Base-by-base conservation (phyloP, 1,140 invertebrate species). In the Teleogryllus occipitalis region DNA sequence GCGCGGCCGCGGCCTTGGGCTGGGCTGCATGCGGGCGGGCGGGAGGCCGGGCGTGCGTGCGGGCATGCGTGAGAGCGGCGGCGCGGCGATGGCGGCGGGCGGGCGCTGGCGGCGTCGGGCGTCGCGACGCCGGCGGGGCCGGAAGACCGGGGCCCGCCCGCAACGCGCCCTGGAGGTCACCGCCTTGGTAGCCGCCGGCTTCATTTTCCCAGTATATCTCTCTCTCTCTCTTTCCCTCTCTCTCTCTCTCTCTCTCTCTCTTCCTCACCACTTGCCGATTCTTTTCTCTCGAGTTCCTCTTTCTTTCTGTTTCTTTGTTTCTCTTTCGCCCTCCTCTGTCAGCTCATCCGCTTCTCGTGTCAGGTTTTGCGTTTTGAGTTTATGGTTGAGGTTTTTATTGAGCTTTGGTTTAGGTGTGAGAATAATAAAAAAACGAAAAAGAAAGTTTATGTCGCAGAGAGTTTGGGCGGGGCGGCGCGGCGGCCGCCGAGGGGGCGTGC, bases 291-390 rank as follows among this genome's bases (percentile, higher is more conserved):
- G 10, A 10, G 54, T 65, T 65, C n/a, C 54, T 65, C 54, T 65
- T 65, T 65, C 54, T 65, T 65, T 65, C 54, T 65, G 54, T 65
- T 65, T 65, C 81, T 65, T 65, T 65, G 10, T 65, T 65, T 65
- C 54, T 65, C 54, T 14, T 65, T 65, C 54, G 54, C 54, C 54
- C 54, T 65, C 54, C 54, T 65, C 54, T 65, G 54, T 65, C 54
- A 65, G 54, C 54, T 65, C 54, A 65, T 7, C 54, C 18, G 54
- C 54, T 65, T 65, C 54, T 65, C 10, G 18, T 65, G 54, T 65
- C 54, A 65, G 18, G 54, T 39, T 39, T 39, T 39, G 27, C 27
- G 54, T 7, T 65, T 10, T 14, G 54, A 65, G 54, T 65, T 65
- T 65, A 65, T 65, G 54, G 10, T 65, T 65, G 54, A 39, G 54